Percentiles rank a stretch among this genome's conserved stretches.
These are phyloP conservation scores for Acrobasis repandana DNA, from an alignment of 2,888 invertebrate species.

Conservation along the genomic window DNA sequence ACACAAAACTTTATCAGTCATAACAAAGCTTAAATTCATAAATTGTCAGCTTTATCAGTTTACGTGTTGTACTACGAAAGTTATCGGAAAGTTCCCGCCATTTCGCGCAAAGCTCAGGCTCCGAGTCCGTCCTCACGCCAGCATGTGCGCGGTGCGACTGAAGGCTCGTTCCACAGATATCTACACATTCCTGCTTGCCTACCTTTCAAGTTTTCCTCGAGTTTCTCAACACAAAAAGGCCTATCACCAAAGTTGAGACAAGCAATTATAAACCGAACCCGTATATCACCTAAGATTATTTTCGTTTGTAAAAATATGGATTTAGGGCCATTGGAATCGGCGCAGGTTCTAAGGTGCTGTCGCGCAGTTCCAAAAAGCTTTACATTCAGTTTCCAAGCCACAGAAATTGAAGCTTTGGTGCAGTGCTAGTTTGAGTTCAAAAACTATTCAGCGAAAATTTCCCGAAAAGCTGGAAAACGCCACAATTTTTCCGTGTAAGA, in stretches of 20 bases:
- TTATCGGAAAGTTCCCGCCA: slow-evolving; percentile 74
- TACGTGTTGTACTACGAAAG: slow-evolving; percentile 56
- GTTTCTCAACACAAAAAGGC: slow-evolving; percentile 34
- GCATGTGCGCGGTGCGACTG: slow-evolving; percentile 75
- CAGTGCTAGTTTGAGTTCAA: slow-evolving; percentile 33
- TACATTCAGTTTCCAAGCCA: slow-evolving; percentile 33
- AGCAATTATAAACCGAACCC: slow-evolving; percentile 19
- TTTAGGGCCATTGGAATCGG: slow-evolving; percentile 29
- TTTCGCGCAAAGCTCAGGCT: slow-evolving; percentile 48
- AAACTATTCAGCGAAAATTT: slow-evolving; percentile 35
- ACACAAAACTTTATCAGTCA: slow-evolving; percentile 2
- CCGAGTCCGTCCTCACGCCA: slow-evolving; percentile 57
- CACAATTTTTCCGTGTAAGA: slow-evolving; percentile 73
- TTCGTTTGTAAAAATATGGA: not conserved
- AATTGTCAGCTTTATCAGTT: slow-evolving; percentile 31
- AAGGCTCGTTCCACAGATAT: slow-evolving; percentile 63
- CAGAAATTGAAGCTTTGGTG: slow-evolving; percentile 18
- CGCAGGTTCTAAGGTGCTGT: slow-evolving; percentile 35
- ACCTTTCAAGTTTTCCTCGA: slow-evolving; percentile 72
- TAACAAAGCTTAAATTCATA: slow-evolving; percentile 14
- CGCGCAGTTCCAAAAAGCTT: slow-evolving; percentile 39
- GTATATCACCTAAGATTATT: not conserved
- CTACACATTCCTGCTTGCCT: slow-evolving; percentile 71
- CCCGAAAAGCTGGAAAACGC: slow-evolving; percentile 63
- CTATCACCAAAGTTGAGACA: slow-evolving; percentile 27